Conservation (phyloP, 1,140 invertebrate genomes). For the Zelostemma sp. region DNA sequence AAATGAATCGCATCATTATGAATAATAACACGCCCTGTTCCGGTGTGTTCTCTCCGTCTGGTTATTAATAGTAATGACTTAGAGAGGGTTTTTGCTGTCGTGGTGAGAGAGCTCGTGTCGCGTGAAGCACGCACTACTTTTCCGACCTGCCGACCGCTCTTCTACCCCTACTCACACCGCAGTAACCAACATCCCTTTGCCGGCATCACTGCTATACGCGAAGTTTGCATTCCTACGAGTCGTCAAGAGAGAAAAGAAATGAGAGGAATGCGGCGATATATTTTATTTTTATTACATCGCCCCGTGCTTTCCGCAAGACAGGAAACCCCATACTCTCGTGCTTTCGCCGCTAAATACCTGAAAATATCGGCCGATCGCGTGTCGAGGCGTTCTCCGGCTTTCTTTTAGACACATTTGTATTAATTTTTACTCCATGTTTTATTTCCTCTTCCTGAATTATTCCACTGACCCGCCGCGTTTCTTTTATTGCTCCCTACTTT, state of each 20-base stretch:
- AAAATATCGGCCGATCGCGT: conserved; percentile 17
- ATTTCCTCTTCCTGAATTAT: not conserved
- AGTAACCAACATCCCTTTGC: conserved; percentile 27
- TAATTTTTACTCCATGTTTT: not conserved
- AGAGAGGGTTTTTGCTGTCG: conserved; percentile 46
- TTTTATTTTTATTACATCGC: conserved; percentile 18
- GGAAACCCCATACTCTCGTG: not conserved
- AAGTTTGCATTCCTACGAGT: conserved; percentile 23
- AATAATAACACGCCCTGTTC: conserved; percentile 58
- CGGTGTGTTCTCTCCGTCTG: conserved; percentile 47
- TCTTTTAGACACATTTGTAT: not conserved
- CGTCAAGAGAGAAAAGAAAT: conserved; percentile 2
- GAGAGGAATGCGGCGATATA: conserved; percentile 16
- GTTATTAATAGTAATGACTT: conserved; percentile 62
- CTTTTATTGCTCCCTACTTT: conserved; percentile 1
- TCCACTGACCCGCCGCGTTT: too few species aligned
- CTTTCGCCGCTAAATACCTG: conserved; percentile 2
- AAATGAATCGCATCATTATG: conserved; percentile 60
- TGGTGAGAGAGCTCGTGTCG: conserved; percentile 45
- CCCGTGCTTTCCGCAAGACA: conserved; percentile 10
- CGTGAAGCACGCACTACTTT: conserved; percentile 62
- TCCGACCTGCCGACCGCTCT: conserved; percentile 34
- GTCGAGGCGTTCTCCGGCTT: conserved; percentile 3
- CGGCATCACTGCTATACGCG: conserved; percentile 13
- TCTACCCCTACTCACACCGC: conserved; percentile 13